phyloP scores from a whole-genome alignment of 2,888 invertebrate genomes.

The Coelogynopora nodosa region DNA sequence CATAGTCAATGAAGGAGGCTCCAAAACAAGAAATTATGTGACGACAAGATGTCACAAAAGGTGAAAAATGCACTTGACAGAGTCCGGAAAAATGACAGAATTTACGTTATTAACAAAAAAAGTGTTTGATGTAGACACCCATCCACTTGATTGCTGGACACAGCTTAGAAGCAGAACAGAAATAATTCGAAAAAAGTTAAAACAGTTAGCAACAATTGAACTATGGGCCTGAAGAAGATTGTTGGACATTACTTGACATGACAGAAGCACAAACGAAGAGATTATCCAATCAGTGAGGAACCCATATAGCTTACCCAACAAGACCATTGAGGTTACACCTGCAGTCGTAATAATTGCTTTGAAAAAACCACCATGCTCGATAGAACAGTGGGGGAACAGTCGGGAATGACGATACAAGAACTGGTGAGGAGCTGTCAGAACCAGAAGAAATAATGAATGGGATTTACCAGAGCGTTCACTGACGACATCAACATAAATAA shows the following conservation, averaged over 20 bases:
- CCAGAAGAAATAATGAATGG: too few species aligned
- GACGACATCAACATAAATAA: too few species aligned
- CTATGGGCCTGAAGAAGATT: neutral
- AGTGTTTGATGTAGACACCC: neutral
- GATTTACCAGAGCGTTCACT: too few species aligned
- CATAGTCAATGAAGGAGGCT: too few species aligned
- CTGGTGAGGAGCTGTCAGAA: too few species aligned
- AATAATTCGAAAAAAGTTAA: neutral
- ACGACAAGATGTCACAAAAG: too few species aligned
- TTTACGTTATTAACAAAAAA: too few species aligned
- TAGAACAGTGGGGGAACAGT: neutral
- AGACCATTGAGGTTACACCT: neutral
- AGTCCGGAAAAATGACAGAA: neutral
- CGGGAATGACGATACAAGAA: too few species aligned
- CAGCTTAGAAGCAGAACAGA: neutral
- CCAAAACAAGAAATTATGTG: too few species aligned
- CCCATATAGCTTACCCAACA: neutral
- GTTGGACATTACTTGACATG: neutral
- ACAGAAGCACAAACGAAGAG: neutral
- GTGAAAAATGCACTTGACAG: neutral
- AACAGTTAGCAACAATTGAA: neutral
- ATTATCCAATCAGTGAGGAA: neutral
- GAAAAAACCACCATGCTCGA: neutral
- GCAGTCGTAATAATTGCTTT: neutral
- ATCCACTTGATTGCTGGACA: neutral